Base-by-base conservation (phyloP, 1,140 invertebrate species). In the Camponotus vicinus region DNA sequence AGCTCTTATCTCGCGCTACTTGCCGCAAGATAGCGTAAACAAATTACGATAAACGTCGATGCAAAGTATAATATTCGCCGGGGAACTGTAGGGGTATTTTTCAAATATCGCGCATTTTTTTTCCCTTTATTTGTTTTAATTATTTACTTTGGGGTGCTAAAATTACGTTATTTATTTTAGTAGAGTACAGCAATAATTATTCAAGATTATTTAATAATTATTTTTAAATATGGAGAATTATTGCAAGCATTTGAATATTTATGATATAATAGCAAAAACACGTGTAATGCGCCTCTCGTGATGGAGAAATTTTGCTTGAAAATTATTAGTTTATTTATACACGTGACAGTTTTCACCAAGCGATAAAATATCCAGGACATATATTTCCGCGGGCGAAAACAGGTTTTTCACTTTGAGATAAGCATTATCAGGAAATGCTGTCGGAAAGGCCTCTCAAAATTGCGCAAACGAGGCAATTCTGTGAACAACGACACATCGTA, bases 361-460 rank as follows among this genome's bases (percentile, higher is more conserved):
- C 45, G 79, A 75, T 83, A 83, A 83, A 83, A 83, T 75, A 3
- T 11, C 13, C 11, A 7, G 0, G 6, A 61, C n/a, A n/a, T 42
- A 70, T 42, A 34, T 73, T 83, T 63, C 55, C 8, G 15, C 69
- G 52, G 4, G 67, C 40, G 27, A 49, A 27, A 73, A 73, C 79
- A 37, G 57, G 79, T 73, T 83, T 61, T 61, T 18, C 57, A 15
- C 6, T 71, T 7, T 6, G 6, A 52, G 57, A 83, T 83, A 83
- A 9, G 40, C 8, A 7, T 59, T 80, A 34, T 80, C 78, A 21
- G 64, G 64, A 69, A 80, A 45, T n/a, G 32, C 0, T 13, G 52
- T 80, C 37, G 37, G n/a, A 37, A 61, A 63, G 32, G 9, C 7
- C n/a, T 45, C 13, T 37, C 18, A 32, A 83, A 80, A 52, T 59